A percentile compares a stretch with the other conserved stretches of the same genome.
Conservation (phyloP, 2,113 vertebrate genomes). For the western clawed frog (Xenopus tropicalis) region DNA sequence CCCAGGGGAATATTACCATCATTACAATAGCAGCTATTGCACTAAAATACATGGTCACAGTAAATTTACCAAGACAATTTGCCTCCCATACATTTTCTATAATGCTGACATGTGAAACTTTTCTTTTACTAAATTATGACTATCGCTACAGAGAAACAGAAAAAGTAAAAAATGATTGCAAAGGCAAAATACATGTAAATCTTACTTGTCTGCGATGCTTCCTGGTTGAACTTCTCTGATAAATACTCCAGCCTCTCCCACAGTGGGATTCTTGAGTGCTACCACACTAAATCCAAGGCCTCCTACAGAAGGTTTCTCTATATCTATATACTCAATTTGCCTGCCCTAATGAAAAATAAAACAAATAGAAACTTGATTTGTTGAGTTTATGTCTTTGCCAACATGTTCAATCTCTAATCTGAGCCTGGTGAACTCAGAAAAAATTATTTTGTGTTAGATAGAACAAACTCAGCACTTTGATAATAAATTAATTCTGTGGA, state of each 20-base stretch:
- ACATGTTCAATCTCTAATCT: constrained; percentile 21
- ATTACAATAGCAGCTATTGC: constrained; percentile 15
- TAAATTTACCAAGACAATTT: constrained; percentile 12
- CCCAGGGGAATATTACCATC: constrained; percentile 23
- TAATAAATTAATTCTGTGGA: constrained; percentile 57
- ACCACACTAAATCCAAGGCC: constrained; percentile 94
- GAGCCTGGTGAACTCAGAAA: constrained; percentile 26
- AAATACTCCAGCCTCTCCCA: constrained; percentile 76
- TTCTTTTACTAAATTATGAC: constrained; percentile 13
- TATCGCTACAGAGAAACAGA: neutral
- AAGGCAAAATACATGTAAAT: constrained; percentile 17
- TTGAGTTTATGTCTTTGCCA: constrained; percentile 30
- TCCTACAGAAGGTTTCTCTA: constrained; percentile 79
- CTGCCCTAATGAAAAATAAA: constrained; percentile 70
- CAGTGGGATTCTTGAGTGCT: constrained; percentile 71
- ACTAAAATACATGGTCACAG: constrained; percentile 9
- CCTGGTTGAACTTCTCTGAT: constrained; percentile 88
- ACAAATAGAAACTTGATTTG: constrained; percentile 46
- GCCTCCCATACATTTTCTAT: constrained; percentile 29
- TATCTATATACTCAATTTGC: constrained; percentile 72
- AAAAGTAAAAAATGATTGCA: constrained; percentile 5
- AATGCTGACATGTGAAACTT: constrained; percentile 7
- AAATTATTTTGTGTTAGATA: constrained; percentile 41
- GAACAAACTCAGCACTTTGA: constrained; percentile 50
- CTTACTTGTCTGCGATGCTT: constrained; percentile 86